Conservation (phyloP, 2,888 invertebrate genomes). For the Noctua comes region DNA sequence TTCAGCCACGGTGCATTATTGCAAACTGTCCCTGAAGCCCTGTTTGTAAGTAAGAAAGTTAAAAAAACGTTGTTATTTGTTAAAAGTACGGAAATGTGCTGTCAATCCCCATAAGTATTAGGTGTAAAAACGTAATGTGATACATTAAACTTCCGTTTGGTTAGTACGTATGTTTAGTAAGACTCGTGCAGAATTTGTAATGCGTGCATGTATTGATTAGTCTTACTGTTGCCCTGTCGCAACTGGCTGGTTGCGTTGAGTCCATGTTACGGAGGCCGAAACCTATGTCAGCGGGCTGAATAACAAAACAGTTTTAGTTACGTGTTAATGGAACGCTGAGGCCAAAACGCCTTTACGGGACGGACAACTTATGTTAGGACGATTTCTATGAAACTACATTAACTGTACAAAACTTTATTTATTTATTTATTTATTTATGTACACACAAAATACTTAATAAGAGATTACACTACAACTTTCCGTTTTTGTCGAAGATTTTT, state of each 20-base stretch:
- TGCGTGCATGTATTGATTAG: slow-evolving; percentile 81
- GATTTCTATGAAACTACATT: slow-evolving; percentile 30
- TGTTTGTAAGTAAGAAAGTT: slow-evolving; percentile 16
- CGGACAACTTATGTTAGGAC: slow-evolving; percentile 15
- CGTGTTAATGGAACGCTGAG: slow-evolving; percentile 62
- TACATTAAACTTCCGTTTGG: slow-evolving; percentile 38
- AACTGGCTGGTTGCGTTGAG: slow-evolving; percentile 82
- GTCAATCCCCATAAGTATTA: slow-evolving; percentile 2
- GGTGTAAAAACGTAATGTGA: slow-evolving; percentile 29
- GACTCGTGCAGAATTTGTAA: slow-evolving; percentile 72
- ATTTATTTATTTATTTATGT: too few relatives aligned
- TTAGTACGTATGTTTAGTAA: slow-evolving; percentile 59
- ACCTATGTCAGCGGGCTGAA: slow-evolving; percentile 86
- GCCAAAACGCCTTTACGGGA: slow-evolving; percentile 65
- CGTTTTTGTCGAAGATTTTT: neutral
- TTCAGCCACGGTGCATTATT: slow-evolving; percentile 30
- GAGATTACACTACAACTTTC: too few relatives aligned
- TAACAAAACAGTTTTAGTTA: slow-evolving; percentile 76
- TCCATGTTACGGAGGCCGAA: slow-evolving; percentile 87
- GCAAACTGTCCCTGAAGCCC: slow-evolving; percentile 9
- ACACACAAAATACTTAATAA: too few relatives aligned
- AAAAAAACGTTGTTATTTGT: slow-evolving; percentile 17
- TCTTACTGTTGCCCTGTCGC: slow-evolving; percentile 87
- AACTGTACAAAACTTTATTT: neutral
- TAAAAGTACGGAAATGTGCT: slow-evolving; percentile 42